Conservation (phyloP, 1,140 invertebrate genomes). For the Contarinia nasturtii region DNA sequence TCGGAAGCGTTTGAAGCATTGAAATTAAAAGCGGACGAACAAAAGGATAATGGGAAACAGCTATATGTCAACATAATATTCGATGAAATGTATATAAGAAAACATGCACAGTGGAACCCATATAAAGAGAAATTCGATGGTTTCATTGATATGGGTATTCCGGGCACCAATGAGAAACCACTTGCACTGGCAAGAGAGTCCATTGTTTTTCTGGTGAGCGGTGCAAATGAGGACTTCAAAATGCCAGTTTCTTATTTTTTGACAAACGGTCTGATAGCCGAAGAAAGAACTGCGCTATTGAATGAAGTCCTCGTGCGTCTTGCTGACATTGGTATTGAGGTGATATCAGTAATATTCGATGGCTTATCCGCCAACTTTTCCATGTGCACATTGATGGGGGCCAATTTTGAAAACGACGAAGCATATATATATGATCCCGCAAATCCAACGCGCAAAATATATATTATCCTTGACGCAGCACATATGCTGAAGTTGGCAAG, state of each 20-base stretch:
- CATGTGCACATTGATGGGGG: neutral
- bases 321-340: neutral
- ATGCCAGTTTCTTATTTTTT: neutral
- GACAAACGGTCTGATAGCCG: neutral
- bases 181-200: neutral
- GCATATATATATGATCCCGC: neutral
- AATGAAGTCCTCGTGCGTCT: neutral
- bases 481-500: neutral
- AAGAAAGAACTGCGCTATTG: neutral
- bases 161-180: neutral
- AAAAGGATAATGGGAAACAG: neutral
- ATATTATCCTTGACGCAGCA: neutral
- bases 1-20: neutral
- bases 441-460: neutral
- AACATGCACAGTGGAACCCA: neutral
- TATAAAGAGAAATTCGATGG: neutral
- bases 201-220: conserved; percentile 7
- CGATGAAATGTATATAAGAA: neutral
- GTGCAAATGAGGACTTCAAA: neutral
- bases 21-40: neutral
- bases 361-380: neutral
- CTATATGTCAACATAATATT: neutral
- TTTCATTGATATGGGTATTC: neutral
- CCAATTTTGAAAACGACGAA: neutral
- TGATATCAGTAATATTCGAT: neutral